phyloP scores from a whole-genome alignment of 2,113 vertebrate genomes.

The human region GRCh38 chr5:51842001-51842500 shows the following conservation, averaged over 20 bases:
- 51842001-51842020: too few species aligned
- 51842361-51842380: not conserved
- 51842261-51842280: not conserved
- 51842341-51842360: not conserved
- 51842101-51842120: not conserved
- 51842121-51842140: constrained; percentile 38
- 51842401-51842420: not conserved
- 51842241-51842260: not conserved
- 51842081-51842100: too few species aligned
- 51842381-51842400: not conserved
- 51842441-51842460: not conserved
- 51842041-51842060: too few species aligned
- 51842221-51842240: not conserved
- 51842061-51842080: too few species aligned
- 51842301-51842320: not conserved
- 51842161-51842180: not conserved
- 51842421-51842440: not conserved
- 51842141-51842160: constrained; percentile 20
- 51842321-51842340: not conserved
- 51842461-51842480: not conserved
- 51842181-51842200: not conserved
- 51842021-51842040: too few species aligned
- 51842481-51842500: not conserved
- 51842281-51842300: not conserved
- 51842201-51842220: not conserved